Conservation (phyloP, 2,113 vertebrate genomes). For the Corythaixoides concolor region DNA sequence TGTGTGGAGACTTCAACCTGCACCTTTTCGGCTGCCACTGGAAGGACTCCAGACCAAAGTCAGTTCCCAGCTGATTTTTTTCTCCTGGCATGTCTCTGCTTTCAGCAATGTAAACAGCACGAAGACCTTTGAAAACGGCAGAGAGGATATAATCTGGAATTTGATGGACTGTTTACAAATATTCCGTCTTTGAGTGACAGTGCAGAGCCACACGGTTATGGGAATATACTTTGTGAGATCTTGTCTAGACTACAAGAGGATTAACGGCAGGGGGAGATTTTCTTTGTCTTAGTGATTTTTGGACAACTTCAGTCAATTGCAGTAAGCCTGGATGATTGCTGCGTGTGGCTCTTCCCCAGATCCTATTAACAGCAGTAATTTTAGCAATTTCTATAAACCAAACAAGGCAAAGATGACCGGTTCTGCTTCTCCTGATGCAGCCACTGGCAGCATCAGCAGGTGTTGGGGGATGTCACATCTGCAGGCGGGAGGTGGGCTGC, state of each 20-base stretch:
- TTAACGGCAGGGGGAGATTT: not conserved
- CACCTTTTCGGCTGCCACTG: not conserved
- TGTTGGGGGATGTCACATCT: fast-evolving
- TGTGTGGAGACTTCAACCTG: not conserved
- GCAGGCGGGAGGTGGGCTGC: not conserved
- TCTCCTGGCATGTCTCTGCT: not conserved
- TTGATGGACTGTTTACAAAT: not conserved
- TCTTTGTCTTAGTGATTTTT: conserved; percentile 29
- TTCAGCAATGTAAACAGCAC: not conserved
- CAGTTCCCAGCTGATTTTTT: not conserved
- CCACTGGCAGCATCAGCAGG: not conserved
- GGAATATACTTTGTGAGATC: not conserved
- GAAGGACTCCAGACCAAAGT: not conserved
- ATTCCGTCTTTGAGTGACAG: not conserved
- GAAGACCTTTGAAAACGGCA: not conserved
- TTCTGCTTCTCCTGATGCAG: not conserved
- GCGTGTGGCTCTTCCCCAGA: not conserved
- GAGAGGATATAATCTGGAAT: not conserved
- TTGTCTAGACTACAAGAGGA: not conserved
- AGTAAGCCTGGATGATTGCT: not conserved
- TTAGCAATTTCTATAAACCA: not conserved
- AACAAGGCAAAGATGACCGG: not conserved
- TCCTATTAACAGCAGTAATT: not conserved
- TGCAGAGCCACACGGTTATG: not conserved
- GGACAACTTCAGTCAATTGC: not conserved